phyloP scores from a whole-genome alignment of 2,797 vertebrate genomes.

The Manis javanica region DNA sequence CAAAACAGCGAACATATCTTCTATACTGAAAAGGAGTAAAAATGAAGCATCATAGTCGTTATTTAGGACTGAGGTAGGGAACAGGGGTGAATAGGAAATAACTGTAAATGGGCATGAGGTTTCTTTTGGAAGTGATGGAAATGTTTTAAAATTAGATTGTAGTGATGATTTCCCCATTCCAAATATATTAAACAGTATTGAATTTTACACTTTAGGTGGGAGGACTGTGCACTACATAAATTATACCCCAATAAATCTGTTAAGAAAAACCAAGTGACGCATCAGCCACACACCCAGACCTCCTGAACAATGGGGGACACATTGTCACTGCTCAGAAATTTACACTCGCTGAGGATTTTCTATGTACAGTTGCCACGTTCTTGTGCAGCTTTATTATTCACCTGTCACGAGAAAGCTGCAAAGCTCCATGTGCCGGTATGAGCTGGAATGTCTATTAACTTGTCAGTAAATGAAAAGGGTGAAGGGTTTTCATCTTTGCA shows the following conservation, averaged over 20 bases:
- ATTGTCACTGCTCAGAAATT: not conserved
- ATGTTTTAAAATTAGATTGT: not conserved
- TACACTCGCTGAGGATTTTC: not conserved
- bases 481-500: slow-evolving; percentile 72
- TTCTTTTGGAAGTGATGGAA: not conserved
- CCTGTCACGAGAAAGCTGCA: slow-evolving; percentile 71
- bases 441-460: slow-evolving; percentile 78
- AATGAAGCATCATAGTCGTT: not conserved
- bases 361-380: not conserved
- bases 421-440: slow-evolving; percentile 26
- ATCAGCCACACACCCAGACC: not conserved
- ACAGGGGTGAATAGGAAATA: not conserved
- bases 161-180: not conserved
- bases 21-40: not conserved
- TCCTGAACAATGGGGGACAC: not conserved
- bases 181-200: not conserved
- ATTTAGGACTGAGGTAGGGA: not conserved
- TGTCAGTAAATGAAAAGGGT: slow-evolving; percentile 78
- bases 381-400: slow-evolving; percentile 59
- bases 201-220: not conserved
- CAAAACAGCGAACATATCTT: not conserved
- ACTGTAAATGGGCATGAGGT: not conserved
- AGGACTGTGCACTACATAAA: not conserved
- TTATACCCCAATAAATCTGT: not conserved
- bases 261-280: not conserved